These are phyloP conservation scores for Syngnathus acus DNA, from an alignment of 2,797 vertebrate genomes.

Conservation along the genomic window DNA sequence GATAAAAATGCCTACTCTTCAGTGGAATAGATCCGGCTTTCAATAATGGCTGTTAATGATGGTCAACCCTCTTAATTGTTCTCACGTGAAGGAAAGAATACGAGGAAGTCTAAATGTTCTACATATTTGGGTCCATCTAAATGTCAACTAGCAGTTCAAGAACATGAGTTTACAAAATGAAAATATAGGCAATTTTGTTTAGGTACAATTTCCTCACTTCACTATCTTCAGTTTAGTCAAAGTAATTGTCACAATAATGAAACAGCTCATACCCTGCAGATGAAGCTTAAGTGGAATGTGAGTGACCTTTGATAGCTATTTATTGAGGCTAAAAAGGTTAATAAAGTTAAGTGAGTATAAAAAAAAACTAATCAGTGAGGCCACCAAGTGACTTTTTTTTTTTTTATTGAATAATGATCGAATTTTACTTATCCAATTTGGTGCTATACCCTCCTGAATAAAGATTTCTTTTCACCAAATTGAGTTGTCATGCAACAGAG, in stretches of 20 bases:
- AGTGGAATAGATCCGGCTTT: background rate
- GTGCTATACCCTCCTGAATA: background rate
- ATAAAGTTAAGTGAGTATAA: constrained; percentile 21
- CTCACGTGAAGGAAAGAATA: background rate
- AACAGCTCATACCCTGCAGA: background rate
- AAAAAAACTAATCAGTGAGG: constrained; percentile 23
- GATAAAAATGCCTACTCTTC: background rate
- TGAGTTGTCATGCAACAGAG: background rate
- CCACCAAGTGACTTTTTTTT: constrained; percentile 4
- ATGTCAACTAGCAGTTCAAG: background rate
- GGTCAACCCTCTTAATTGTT: background rate
- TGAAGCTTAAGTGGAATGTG: background rate
- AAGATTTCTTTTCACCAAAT: background rate
- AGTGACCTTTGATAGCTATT: constrained; percentile 6
- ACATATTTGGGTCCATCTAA: too few relatives aligned
- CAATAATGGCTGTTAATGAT: background rate
- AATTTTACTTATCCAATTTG: constrained; percentile 5
- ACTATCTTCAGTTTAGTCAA: background rate
- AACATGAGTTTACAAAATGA: background rate
- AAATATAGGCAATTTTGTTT: background rate
- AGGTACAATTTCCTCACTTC: background rate
- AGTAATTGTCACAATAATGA: background rate
- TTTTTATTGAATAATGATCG: background rate
- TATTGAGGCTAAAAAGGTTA: constrained; percentile 24
- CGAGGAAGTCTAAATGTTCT: too few relatives aligned